A percentile compares a stretch with the other conserved stretches of the same genome.
Conservation (phyloP, 2,113 vertebrate species). For the Podarcis raffonei region DNA sequence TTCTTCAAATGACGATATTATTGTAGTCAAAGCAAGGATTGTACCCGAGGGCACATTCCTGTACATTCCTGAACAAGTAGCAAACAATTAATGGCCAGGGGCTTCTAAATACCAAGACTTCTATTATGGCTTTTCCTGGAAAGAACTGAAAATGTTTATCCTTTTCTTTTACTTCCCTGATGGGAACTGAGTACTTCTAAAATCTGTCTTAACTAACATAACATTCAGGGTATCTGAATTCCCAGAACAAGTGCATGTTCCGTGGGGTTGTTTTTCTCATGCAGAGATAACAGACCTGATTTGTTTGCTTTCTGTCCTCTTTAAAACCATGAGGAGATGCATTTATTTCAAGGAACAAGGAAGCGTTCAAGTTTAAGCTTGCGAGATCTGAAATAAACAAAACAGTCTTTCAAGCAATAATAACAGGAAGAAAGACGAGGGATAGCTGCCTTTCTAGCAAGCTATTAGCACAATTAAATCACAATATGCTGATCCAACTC, state of each 20-base stretch:
- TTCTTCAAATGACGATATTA: constrained; percentile 17
- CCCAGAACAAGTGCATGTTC: not conserved
- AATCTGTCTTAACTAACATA: not conserved
- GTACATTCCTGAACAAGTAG: not conserved
- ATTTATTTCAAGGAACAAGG: not conserved
- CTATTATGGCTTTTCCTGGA: not conserved
- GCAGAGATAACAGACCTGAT: not conserved
- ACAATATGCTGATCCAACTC: constrained; percentile 22
- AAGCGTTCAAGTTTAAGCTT: not conserved
- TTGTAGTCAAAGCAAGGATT: not conserved
- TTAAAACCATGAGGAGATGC: constrained; percentile 5
- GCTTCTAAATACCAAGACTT: not conserved
- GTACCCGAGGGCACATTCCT: not conserved
- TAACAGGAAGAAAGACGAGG: not conserved
- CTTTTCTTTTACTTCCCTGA: not conserved
- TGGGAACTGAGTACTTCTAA: not conserved
- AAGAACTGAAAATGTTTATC: not conserved
- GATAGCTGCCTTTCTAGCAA: not conserved
- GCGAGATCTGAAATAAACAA: not conserved
- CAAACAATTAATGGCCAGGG: not conserved
- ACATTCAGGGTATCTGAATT: not conserved
- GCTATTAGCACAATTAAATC: not conserved
- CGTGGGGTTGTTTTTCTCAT: too few species aligned
- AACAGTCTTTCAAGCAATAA: not conserved
- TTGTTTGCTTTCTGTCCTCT: constrained; percentile 28